These are phyloP conservation scores for Cossypha dichroa DNA, from an alignment of 2,797 vertebrate genomes.

Conservation along the genomic window DNA sequence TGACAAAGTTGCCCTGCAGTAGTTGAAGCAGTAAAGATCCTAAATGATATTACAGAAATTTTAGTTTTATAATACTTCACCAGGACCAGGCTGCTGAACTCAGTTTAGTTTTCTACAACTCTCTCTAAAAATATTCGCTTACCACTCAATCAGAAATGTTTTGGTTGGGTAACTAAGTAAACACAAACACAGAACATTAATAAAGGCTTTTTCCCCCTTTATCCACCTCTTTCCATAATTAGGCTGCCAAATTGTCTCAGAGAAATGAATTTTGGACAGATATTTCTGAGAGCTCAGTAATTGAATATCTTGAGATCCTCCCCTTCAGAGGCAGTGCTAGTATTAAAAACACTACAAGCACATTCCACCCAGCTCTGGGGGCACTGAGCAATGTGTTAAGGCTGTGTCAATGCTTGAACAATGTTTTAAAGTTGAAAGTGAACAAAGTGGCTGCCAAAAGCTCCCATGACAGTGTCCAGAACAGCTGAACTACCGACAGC, in stretches of 20 bases:
- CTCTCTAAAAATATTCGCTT: background rate
- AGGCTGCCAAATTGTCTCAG: slow-evolving; percentile 17
- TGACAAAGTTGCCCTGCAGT: background rate
- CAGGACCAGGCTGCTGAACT: background rate
- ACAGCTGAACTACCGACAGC: background rate
- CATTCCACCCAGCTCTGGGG: background rate
- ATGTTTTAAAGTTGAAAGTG: background rate
- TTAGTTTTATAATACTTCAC: background rate
- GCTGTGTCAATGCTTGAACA: background rate
- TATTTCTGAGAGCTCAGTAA: background rate
- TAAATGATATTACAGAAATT: background rate
- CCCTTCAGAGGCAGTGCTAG: background rate
- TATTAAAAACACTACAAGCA: background rate
- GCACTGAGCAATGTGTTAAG: background rate
- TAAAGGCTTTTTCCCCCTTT: background rate
- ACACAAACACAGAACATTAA: background rate
- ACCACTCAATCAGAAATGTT: slow-evolving; percentile 44
- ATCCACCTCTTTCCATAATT: slow-evolving; percentile 23
- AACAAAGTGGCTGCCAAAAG: background rate
- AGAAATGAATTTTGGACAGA: background rate
- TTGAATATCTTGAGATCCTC: background rate
- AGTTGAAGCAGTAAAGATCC: background rate
- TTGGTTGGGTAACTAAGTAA: slow-evolving; percentile 33
- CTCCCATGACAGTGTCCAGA: background rate
- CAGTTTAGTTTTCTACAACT: background rate